Conservation (phyloP, 2,113 vertebrate genomes). For the Cryptotis parvus region DNA sequence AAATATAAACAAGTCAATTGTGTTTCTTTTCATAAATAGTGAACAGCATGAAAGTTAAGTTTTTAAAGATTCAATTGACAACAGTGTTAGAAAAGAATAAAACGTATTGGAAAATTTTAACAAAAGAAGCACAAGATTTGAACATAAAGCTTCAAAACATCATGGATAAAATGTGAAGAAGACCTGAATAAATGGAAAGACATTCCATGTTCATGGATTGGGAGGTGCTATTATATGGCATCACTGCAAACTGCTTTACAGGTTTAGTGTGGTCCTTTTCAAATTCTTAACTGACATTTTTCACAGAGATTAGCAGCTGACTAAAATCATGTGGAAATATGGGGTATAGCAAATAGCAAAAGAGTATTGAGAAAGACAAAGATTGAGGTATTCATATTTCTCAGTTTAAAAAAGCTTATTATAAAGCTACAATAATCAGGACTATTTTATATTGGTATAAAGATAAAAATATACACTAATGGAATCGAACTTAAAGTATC, state of each 20-base stretch:
- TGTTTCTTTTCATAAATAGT: neutral
- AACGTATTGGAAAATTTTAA: neutral
- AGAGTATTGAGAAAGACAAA: neutral
- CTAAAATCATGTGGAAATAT: neutral
- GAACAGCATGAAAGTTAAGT: neutral
- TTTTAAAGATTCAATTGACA: neutral
- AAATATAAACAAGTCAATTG: neutral
- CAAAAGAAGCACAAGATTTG: neutral
- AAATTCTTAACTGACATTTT: neutral
- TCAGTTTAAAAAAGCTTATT: neutral
- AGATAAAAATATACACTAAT: neutral
- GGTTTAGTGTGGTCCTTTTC: neutral
- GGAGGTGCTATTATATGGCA: neutral
- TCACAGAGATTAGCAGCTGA: neutral
- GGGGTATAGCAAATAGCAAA: neutral
- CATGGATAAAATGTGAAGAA: neutral
- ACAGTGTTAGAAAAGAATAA: neutral
- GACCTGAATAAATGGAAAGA: neutral
- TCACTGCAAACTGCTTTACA: neutral
- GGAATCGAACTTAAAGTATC: neutral
- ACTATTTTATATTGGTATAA: neutral
- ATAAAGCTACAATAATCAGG: neutral
- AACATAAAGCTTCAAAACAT: neutral
- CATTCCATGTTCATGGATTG: too few species aligned
- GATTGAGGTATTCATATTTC: neutral